A percentile compares a stretch with the other conserved stretches of the same genome.
Evolutionary conservation across 2,888 invertebrate genomes (phyloP).

Genomic region (Orthosia cruda): DNA sequence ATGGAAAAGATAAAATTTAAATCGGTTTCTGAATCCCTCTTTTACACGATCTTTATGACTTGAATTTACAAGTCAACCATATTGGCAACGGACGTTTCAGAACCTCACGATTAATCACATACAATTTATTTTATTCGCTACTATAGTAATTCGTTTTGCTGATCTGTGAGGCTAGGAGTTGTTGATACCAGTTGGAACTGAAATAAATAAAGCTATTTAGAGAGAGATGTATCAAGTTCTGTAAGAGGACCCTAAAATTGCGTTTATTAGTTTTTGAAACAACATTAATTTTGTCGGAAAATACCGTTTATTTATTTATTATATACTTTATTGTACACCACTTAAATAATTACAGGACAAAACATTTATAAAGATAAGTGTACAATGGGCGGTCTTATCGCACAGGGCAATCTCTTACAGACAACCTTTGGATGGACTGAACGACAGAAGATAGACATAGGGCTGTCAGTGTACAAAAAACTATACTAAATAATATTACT

Average conservation of each 20-base stretch:
- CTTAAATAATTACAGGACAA: too few relatives aligned
- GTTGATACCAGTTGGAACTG: not conserved
- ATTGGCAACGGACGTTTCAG: constrained; percentile 8
- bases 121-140: constrained; percentile 29
- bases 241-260: not conserved
- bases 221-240: too few relatives aligned
- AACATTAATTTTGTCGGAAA: not conserved
- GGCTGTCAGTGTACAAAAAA: too few relatives aligned
- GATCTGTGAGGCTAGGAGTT: not conserved
- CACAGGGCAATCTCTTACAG: too few relatives aligned
- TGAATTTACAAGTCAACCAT: constrained; percentile 52
- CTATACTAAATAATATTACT: too few relatives aligned
- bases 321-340: too few relatives aligned
- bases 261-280: not conserved
- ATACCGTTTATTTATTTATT: too few relatives aligned
- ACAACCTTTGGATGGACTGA: too few relatives aligned
- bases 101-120: constrained; percentile 17
- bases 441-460: too few relatives aligned
- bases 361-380: too few relatives aligned
- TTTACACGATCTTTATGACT: constrained; percentile 25
- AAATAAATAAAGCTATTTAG: not conserved
- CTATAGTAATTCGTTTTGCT: not conserved
- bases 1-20: constrained; percentile 27
- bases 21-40: constrained; percentile 41
- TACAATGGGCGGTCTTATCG: too few relatives aligned